Percentiles rank a stretch among this genome's conserved stretches.
Evolutionary conservation across 2,888 invertebrate species (phyloP).

Genomic region (Microctonus aethiopoides): DNA sequence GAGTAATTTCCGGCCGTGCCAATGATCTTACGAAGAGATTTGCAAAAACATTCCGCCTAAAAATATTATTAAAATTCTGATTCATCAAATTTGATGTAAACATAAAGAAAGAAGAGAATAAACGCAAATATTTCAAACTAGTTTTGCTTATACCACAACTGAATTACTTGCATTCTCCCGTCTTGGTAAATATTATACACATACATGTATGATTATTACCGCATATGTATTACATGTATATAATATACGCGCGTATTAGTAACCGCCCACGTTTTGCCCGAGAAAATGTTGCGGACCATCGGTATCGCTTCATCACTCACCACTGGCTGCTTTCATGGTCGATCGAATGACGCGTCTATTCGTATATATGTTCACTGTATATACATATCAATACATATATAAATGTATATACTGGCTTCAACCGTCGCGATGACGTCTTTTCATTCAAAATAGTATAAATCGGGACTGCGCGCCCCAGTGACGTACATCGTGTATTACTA

Average conservation of each 20-base stretch:
- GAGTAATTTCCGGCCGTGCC: conserved; percentile 1
- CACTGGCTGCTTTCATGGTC: conserved; percentile 1
- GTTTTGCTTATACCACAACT: neutral
- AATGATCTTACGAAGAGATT: neutral
- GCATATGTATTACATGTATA: neutral
- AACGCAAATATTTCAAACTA: neutral
- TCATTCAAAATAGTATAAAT: conserved; percentile 19
- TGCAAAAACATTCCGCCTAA: conserved; percentile 2
- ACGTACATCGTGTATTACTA: neutral
- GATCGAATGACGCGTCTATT: conserved; percentile 5
- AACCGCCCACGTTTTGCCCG: neutral
- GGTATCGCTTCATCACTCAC: conserved; percentile 10
- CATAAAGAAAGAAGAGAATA: neutral
- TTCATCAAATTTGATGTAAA: conserved; percentile 16
- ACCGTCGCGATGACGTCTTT: conserved; percentile 6
- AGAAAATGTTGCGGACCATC: conserved; percentile 8
- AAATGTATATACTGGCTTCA: neutral
- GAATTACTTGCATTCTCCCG: conserved; percentile 2
- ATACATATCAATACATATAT: no score
- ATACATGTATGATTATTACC: neutral
- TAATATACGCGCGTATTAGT: neutral
- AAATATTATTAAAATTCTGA: conserved; percentile 16
- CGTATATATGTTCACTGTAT: neutral
- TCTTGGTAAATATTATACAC: neutral
- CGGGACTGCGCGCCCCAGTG: neutral